phyloP scores from a whole-genome alignment of 2,113 vertebrate genomes.

The Emydocephalus ijimae region DNA sequence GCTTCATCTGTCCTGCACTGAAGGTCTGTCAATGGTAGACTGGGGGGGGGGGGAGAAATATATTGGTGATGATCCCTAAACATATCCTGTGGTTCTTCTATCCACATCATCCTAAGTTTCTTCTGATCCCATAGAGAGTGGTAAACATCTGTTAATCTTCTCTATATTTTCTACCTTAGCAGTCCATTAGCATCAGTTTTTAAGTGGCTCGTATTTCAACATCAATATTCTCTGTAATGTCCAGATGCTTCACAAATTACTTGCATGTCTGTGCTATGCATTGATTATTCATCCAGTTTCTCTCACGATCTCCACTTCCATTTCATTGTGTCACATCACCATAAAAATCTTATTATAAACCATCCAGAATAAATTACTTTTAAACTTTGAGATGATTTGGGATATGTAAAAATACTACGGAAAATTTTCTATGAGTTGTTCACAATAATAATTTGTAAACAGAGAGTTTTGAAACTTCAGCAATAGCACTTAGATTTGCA shows the following conservation, averaged over 20 bases:
- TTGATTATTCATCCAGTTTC: neutral
- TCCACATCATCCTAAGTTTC: neutral
- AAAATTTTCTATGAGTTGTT: neutral
- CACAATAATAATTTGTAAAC: neutral
- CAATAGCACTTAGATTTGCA: neutral
- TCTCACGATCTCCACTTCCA: neutral
- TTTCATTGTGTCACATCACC: neutral
- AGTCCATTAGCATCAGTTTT: neutral
- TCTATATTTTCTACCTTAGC: neutral
- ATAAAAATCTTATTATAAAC: neutral
- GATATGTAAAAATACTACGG: neutral
- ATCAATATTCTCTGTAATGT: neutral
- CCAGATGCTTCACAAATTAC: neutral
- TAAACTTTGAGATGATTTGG: neutral
- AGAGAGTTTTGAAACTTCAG: neutral
- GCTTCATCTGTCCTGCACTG: neutral
- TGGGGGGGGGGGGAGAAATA: neutral
- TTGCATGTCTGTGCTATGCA: neutral
- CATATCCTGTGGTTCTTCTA: neutral
- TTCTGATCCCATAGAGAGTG: neutral
- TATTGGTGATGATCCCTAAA: neutral
- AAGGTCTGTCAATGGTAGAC: neutral
- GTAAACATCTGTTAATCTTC: neutral
- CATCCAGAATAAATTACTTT: neutral
- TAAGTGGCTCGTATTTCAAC: neutral